Conservation (phyloP, 2,888 invertebrate genomes). For the Griposia aprilina region DNA sequence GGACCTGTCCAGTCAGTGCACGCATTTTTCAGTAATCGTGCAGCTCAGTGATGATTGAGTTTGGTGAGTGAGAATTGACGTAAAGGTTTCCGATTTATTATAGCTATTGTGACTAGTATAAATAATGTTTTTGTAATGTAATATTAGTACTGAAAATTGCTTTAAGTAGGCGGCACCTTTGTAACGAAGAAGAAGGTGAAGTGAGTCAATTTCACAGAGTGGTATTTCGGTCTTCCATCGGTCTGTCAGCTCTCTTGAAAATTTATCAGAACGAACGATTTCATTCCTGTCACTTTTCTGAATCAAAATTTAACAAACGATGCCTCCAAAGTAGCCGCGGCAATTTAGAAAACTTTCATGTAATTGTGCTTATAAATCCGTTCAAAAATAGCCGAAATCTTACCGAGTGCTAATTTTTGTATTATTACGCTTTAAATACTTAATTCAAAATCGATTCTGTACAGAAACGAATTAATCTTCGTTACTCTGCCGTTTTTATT, state of each 20-base stretch:
- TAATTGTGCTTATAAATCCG: background rate
- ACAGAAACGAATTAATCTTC: conserved; percentile 77
- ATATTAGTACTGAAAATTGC: background rate
- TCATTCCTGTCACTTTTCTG: background rate
- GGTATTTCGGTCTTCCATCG: background rate
- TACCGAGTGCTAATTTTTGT: conserved; percentile 48
- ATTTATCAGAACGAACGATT: conserved; percentile 1
- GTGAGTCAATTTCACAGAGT: background rate
- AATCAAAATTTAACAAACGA: background rate
- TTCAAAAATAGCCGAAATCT: conserved; percentile 28
- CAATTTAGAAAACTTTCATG: background rate
- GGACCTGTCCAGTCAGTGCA: too few species aligned
- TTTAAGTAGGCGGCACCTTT: background rate
- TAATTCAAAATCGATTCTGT: conserved; percentile 79
- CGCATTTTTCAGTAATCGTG: too few species aligned
- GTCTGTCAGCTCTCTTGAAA: background rate
- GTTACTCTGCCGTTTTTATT: conserved; percentile 68
- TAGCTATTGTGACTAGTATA: background rate
- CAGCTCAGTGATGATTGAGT: too few species aligned
- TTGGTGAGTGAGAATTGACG: background rate
- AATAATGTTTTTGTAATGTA: too few species aligned
- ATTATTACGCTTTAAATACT: conserved; percentile 58
- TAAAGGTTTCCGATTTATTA: background rate
- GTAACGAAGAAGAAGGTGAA: background rate
- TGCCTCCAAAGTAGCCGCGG: background rate